A percentile compares a stretch with the other conserved stretches of the same genome.
phyloP scores from a whole-genome alignment of 2,797 vertebrate species.

The Paramormyrops hopkinsi region DNA sequence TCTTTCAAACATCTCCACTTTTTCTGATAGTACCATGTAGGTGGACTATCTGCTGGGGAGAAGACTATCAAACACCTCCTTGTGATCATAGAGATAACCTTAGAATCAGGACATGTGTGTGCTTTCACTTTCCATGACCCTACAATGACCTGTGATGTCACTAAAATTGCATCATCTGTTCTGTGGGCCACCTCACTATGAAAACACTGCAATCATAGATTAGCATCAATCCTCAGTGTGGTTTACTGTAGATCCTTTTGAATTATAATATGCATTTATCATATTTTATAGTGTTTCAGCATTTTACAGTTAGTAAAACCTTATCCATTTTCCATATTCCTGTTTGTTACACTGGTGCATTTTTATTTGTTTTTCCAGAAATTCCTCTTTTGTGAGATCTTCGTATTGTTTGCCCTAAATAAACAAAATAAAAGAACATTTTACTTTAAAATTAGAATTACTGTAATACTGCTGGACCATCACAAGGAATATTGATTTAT shows the following conservation, averaged over 20 bases:
- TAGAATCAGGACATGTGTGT: background rate
- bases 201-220: conserved; percentile 17
- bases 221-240: conserved; percentile 27
- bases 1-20: conserved; percentile 14
- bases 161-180: conserved; percentile 2
- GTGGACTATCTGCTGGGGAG: background rate
- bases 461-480: conserved; percentile 8
- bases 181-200: conserved; percentile 8
- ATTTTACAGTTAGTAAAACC: conserved; percentile 12
- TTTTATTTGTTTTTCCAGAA: background rate
- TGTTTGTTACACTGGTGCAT: background rate
- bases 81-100: background rate
- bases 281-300: background rate
- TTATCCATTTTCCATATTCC: background rate
- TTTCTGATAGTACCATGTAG: background rate
- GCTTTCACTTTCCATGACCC: conserved; percentile 21
- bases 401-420: background rate
- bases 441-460: background rate
- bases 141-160: conserved; percentile 31
- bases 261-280: conserved; percentile 17
- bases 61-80: background rate
- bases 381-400: conserved; percentile 10
- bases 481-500: conserved; percentile 1
- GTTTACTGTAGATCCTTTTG: conserved; percentile 10
- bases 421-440: background rate